Percentiles rank a stretch among this genome's conserved stretches.
phyloP scores from a whole-genome alignment of 2,888 invertebrate genomes.

The Dynastes tityus region DNA sequence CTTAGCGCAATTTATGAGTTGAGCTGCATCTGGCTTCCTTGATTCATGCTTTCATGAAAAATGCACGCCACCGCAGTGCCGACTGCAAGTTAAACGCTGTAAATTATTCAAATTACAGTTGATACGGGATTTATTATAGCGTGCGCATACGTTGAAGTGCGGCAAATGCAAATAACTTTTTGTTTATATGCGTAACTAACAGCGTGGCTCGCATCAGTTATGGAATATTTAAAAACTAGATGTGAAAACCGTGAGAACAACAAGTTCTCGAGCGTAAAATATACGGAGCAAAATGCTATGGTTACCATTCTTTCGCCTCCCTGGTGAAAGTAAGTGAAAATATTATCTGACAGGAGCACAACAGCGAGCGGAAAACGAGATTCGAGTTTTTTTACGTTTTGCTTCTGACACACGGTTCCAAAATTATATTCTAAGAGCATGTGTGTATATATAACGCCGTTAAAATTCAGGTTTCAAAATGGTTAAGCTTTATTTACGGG shows the following conservation, averaged over 20 bases:
- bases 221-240: neutral
- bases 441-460: neutral
- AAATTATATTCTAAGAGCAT: constrained; percentile 9
- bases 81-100: constrained; percentile 14
- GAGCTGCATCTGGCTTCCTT: constrained; percentile 31
- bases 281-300: neutral
- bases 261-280: neutral
- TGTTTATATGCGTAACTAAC: neutral
- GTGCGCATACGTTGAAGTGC: neutral
- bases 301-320: neutral
- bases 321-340: constrained; percentile 28
- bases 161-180: neutral
- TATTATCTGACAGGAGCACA: constrained; percentile 35
- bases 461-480: neutral
- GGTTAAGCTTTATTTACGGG: neutral
- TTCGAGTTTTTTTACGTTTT: constrained; percentile 7
- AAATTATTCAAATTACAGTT: constrained; percentile 18
- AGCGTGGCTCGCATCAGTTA: neutral
- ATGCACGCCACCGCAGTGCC: constrained; percentile 7
- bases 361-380: neutral
- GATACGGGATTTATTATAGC: constrained; percentile 4
- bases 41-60: constrained; percentile 26
- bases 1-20: constrained; percentile 21
- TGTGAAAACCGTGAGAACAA: constrained; percentile 3
- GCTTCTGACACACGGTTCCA: constrained; percentile 13